Evolutionary conservation across 2,797 vertebrate genomes (phyloP).

Genomic region (Lacerta viridis): DNA sequence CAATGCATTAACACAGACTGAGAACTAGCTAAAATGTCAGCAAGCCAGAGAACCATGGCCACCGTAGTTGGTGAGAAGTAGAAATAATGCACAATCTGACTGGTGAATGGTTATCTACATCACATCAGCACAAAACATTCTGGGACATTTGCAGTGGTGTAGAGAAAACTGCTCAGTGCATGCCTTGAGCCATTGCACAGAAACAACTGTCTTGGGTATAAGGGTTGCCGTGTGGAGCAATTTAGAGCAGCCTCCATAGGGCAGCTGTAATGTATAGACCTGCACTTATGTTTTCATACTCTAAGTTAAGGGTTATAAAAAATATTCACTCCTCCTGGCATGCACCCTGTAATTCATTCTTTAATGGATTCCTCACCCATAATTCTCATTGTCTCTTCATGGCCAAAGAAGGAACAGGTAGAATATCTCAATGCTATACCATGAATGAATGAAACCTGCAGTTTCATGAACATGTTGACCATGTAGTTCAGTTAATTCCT

Average conservation of each 20-base stretch:
- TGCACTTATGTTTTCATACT: background rate
- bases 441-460: background rate
- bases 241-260: background rate
- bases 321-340: background rate
- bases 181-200: background rate
- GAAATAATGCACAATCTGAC: background rate
- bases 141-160: too few relatives aligned
- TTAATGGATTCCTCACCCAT: background rate
- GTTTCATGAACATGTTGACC: background rate
- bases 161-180: background rate
- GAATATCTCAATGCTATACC: background rate
- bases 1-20: background rate
- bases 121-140: background rate
- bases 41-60: background rate
- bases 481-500: background rate
- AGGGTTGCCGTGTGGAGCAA: background rate
- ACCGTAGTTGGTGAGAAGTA: background rate
- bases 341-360: constrained; percentile 1
- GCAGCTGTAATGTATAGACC: background rate
- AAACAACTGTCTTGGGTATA: background rate
- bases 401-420: background rate
- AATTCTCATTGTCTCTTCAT: background rate
- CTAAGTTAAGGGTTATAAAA: background rate
- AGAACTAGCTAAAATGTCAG: background rate
- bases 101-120: background rate